These are phyloP conservation scores for Sebastes oblongus DNA, from an alignment of 2,797 vertebrate species.

Conservation along the genomic window DNA sequence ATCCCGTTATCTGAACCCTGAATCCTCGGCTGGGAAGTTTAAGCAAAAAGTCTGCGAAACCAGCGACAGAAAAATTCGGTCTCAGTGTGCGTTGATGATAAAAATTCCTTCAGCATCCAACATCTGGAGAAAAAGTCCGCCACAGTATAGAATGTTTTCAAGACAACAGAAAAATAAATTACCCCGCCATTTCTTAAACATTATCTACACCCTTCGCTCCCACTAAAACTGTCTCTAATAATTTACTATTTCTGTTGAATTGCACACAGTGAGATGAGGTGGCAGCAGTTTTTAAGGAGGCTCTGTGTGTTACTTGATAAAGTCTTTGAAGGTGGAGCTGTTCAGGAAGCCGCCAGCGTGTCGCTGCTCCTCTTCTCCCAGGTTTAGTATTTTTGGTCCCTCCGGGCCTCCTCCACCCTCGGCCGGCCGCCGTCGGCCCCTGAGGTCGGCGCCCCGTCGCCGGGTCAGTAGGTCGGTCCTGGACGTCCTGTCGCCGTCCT, in stretches of 20 bases:
- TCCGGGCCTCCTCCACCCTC: background rate
- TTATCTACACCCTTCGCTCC: slow-evolving; percentile 67
- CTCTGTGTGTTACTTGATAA: slow-evolving; percentile 69
- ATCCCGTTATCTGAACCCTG: background rate
- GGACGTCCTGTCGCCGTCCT: slow-evolving; percentile 19
- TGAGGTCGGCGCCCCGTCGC: background rate
- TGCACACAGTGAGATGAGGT: slow-evolving; percentile 82
- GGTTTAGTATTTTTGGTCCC: slow-evolving; percentile 49
- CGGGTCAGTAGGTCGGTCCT: background rate
- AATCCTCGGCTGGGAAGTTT: background rate
- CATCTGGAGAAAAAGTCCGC: background rate
- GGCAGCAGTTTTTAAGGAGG: slow-evolving; percentile 77
- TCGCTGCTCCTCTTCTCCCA: slow-evolving; percentile 1
- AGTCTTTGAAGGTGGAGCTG: slow-evolving; percentile 47
- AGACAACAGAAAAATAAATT: slow-evolving; percentile 84
- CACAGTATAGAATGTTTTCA: slow-evolving; percentile 59
- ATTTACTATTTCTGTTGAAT: slow-evolving; percentile 79
- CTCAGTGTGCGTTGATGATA: background rate
- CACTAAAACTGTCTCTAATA: slow-evolving; percentile 73
- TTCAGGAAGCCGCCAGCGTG: background rate
- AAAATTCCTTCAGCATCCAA: slow-evolving; percentile 23
- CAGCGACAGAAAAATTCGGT: background rate
- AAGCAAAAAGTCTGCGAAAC: background rate
- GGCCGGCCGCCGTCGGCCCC: background rate
- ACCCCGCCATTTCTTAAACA: slow-evolving; percentile 75